These are phyloP conservation scores for Fregetta grallaria DNA, from an alignment of 2,113 vertebrate species.

Conservation along the genomic window DNA sequence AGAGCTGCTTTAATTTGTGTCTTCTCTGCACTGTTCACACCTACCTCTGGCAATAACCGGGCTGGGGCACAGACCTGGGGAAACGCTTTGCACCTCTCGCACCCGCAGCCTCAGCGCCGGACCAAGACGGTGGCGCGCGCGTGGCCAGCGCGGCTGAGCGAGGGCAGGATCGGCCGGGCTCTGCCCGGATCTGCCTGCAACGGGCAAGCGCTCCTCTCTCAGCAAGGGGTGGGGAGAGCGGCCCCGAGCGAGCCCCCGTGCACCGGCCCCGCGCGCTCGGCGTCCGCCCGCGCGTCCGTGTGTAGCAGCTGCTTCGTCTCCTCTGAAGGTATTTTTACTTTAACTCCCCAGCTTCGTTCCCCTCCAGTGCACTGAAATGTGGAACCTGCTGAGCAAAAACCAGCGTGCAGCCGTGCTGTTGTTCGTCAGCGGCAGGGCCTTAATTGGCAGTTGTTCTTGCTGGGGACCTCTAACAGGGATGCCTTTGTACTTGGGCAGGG, in stretches of 20 bases:
- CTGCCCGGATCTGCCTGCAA: background rate
- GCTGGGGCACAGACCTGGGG: background rate
- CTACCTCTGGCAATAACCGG: background rate
- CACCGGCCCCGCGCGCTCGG: background rate
- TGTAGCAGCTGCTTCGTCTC: background rate
- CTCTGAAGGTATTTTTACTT: background rate
- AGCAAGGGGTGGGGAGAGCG: background rate
- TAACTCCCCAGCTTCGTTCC: background rate
- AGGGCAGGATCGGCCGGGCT: background rate
- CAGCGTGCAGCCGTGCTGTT: background rate
- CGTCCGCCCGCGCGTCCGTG: background rate
- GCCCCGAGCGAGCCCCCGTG: background rate
- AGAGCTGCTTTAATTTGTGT: background rate
- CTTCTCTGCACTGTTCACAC: background rate
- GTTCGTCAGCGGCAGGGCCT: background rate
- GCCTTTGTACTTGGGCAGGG: background rate
- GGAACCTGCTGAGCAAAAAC: background rate
- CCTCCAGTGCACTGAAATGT: background rate
- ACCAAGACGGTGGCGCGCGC: background rate
- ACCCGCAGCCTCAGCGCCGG: background rate
- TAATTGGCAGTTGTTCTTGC: background rate
- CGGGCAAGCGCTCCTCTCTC: background rate
- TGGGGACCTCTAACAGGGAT: background rate
- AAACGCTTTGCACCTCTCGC: background rate
- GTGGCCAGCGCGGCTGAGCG: background rate